Conservation (phyloP, 1,140 invertebrate genomes). For the Pseudomyrmex gracilis region DNA sequence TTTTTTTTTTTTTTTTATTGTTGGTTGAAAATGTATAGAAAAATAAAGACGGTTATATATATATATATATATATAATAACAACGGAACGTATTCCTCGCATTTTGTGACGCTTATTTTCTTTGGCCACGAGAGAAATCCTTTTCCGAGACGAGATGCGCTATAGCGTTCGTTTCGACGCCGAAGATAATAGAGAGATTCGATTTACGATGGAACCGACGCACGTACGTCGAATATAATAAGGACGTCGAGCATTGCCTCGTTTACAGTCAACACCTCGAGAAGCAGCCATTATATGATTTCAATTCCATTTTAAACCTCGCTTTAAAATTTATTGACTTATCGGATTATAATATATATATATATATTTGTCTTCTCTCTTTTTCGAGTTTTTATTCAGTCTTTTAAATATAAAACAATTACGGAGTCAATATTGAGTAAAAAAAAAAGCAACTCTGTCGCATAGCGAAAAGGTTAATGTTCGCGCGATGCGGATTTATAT, state of each 20-base stretch:
- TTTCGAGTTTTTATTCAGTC: neutral
- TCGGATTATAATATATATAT: constrained; percentile 8
- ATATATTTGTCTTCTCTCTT: neutral
- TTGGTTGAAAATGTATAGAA: neutral
- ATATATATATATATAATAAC: no score
- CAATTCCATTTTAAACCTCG: constrained; percentile 56
- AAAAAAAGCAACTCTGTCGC: no score
- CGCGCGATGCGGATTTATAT: no score
- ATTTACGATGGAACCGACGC: constrained; percentile 22
- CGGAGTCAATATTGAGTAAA: no score
- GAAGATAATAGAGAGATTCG: constrained; percentile 41
- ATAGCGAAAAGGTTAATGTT: no score
- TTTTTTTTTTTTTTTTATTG: neutral
- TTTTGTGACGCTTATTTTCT: constrained; percentile 12
- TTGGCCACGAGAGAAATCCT: neutral
- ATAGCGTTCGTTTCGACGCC: neutral
- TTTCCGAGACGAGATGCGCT: neutral
- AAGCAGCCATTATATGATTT: constrained; percentile 56
- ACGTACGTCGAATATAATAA: constrained; percentile 59
- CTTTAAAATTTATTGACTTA: constrained; percentile 63
- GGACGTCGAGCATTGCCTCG: neutral
- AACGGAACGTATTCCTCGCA: no score
- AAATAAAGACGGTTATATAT: neutral
- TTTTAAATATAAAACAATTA: neutral
- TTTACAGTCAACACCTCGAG: constrained; percentile 19